A percentile compares a stretch with the other conserved stretches of the same genome.
These are phyloP conservation scores for Chymomyza costata DNA, from an alignment of 1,140 invertebrate genomes.

Conservation along the genomic window DNA sequence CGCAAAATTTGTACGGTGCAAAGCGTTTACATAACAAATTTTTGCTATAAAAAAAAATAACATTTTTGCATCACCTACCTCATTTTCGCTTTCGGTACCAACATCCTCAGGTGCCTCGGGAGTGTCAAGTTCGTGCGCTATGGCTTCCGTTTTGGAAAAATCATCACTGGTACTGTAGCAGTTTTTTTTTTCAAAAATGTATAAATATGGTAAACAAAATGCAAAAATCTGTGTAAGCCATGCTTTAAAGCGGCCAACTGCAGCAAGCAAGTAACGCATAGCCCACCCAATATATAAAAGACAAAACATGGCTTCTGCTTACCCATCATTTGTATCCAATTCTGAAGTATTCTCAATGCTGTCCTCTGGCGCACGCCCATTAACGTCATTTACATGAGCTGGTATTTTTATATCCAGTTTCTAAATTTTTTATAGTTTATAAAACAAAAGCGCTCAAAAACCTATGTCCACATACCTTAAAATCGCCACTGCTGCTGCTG, in stretches of 20 bases:
- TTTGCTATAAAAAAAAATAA: conserved; percentile 1
- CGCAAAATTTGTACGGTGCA: no score
- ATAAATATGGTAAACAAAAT: no score
- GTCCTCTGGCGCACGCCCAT: no score
- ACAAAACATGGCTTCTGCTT: conserved; percentile 24
- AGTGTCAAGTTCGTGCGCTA: conserved; percentile 52
- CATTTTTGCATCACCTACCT: conserved; percentile 13
- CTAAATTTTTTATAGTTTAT: conserved; percentile 32
- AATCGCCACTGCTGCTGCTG: conserved; percentile 39
- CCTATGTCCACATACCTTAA: conserved; percentile 33
- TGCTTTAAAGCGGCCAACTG: conserved; percentile 19
- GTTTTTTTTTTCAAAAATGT: conserved; percentile 3
- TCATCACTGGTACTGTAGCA: conserved; percentile 55
- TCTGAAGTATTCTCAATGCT: conserved; percentile 71
- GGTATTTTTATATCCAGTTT: conserved; percentile 52
- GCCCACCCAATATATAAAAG: conserved; percentile 9
- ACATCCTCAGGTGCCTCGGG: conserved; percentile 34
- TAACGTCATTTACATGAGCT: conserved; percentile 44
- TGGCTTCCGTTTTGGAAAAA: conserved; percentile 48
- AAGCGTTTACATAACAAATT: conserved; percentile 17
- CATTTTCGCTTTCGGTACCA: conserved; percentile 34
- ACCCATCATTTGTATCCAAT: conserved; percentile 66
- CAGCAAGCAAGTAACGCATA: conserved; percentile 15
- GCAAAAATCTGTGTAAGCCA: conserved; percentile 62
- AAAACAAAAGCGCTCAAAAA: neutral